Conservation (phyloP, 2,888 invertebrate species). For the Strigamia crassipes region DNA sequence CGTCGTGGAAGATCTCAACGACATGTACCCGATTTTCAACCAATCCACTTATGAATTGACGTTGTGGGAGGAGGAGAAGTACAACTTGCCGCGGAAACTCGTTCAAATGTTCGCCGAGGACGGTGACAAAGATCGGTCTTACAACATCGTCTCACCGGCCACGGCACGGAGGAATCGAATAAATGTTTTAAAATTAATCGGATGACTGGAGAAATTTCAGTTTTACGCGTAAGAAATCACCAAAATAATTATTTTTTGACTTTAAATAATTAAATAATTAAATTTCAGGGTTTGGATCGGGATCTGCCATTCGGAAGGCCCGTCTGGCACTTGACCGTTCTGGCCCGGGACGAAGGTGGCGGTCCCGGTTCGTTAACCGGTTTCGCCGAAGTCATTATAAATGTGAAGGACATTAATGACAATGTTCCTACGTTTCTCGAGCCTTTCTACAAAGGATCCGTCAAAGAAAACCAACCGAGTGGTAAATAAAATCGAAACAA, state of each 20-base stretch:
- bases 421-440: slow-evolving; percentile 58
- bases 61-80: slow-evolving; percentile 73
- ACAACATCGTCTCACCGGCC: slow-evolving; percentile 53
- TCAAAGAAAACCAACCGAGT: slow-evolving; percentile 52
- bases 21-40: slow-evolving; percentile 84
- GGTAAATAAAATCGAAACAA: not conserved
- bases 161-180: slow-evolving; percentile 46
- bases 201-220: slow-evolving; percentile 92
- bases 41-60: slow-evolving; percentile 72
- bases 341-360: slow-evolving; percentile 85
- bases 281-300: slow-evolving; percentile 83
- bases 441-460: slow-evolving; percentile 51
- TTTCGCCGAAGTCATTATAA: slow-evolving; percentile 60
- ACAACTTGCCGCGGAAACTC: slow-evolving; percentile 53
- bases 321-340: slow-evolving; percentile 70
- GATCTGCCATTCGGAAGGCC: slow-evolving; percentile 86
- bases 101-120: slow-evolving; percentile 57
- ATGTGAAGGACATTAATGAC: slow-evolving; percentile 60
- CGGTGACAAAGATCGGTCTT: slow-evolving; percentile 56
- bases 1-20: slow-evolving; percentile 86
- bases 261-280: too few species aligned
- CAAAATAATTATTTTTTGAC: too few species aligned
- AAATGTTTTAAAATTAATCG: slow-evolving; percentile 91
- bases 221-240: slow-evolving; percentile 85
- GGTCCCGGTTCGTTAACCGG: slow-evolving; percentile 68